These are phyloP conservation scores for Pollicipes pollicipes DNA, from an alignment of 1,140 invertebrate genomes.

Conservation along the genomic window DNA sequence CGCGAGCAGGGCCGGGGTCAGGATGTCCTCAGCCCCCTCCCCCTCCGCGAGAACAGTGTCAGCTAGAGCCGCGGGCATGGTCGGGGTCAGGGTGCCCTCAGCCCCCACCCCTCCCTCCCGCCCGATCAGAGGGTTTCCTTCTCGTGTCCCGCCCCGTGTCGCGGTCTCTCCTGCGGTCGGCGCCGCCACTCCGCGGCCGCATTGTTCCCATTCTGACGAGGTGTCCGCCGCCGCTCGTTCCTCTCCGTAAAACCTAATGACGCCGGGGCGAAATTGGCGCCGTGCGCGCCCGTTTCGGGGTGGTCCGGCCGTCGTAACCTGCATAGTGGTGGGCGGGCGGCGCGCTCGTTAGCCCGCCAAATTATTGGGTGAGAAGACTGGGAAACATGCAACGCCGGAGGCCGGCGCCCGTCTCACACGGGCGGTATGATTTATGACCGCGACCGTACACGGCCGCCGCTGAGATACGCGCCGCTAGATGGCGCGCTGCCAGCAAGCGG, in stretches of 20 bases:
- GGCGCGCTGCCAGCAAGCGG: no score
- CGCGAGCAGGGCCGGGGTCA: no score
- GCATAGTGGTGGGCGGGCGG: not conserved
- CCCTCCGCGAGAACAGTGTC: no score
- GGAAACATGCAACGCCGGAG: not conserved
- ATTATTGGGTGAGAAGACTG: constrained; percentile 1
- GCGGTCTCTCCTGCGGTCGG: no score
- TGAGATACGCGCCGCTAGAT: not conserved
- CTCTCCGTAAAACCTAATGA: not conserved
- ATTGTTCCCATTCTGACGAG: not conserved
- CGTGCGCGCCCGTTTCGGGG: not conserved
- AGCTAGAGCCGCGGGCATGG: no score
- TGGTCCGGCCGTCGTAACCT: not conserved
- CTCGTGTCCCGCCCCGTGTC: not conserved
- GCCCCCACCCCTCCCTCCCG: not conserved
- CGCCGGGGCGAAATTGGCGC: no score
- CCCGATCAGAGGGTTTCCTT: not conserved
- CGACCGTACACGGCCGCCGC: not conserved
- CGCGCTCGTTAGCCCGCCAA: not conserved
- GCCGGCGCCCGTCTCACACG: not conserved
- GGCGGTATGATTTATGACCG: not conserved
- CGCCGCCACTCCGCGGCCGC: not conserved
- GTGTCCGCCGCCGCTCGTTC: not conserved
- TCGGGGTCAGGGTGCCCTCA: no score
- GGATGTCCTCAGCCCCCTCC: no score